These are phyloP conservation scores for Corythornis vintsioides DNA, from an alignment of 2,113 vertebrate species.

Conservation along the genomic window DNA sequence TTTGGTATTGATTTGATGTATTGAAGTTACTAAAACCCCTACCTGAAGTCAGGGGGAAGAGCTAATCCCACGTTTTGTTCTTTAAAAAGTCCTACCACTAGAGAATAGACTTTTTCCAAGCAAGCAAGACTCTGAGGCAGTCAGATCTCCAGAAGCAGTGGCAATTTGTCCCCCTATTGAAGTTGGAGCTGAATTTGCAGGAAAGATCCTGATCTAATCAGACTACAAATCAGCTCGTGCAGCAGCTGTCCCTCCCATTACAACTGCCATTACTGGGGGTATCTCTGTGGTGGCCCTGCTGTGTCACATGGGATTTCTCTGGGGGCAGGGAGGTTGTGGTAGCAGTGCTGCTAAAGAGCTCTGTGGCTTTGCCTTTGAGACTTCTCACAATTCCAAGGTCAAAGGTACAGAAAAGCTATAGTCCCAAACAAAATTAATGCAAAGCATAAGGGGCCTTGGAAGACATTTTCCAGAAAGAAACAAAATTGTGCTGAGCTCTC, in stretches of 20 bases:
- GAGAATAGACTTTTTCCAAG: not conserved
- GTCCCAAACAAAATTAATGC: not conserved
- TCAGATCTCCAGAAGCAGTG: not conserved
- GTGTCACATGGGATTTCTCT: not conserved
- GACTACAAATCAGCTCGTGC: accelerated
- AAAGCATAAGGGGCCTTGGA: not conserved
- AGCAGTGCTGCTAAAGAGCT: not conserved
- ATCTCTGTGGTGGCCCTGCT: accelerated
- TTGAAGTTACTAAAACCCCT: not conserved
- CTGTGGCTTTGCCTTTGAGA: accelerated
- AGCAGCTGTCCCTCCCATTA: accelerated
- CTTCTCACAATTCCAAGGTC: not conserved
- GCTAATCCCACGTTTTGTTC: not conserved
- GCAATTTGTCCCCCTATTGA: accelerated
- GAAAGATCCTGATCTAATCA: not conserved
- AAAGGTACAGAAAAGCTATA: not conserved
- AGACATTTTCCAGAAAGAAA: not conserved
- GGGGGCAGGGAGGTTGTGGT: not conserved
- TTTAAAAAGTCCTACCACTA: not conserved
- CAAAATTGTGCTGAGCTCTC: not conserved
- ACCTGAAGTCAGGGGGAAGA: not conserved
- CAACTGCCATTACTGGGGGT: not conserved
- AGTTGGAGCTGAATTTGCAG: not conserved
- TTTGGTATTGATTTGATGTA: not conserved
- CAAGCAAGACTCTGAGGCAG: not conserved